These are phyloP conservation scores for Sabellastarte sp. DNA, from an alignment of 2,888 invertebrate genomes.

Conservation along the genomic window DNA sequence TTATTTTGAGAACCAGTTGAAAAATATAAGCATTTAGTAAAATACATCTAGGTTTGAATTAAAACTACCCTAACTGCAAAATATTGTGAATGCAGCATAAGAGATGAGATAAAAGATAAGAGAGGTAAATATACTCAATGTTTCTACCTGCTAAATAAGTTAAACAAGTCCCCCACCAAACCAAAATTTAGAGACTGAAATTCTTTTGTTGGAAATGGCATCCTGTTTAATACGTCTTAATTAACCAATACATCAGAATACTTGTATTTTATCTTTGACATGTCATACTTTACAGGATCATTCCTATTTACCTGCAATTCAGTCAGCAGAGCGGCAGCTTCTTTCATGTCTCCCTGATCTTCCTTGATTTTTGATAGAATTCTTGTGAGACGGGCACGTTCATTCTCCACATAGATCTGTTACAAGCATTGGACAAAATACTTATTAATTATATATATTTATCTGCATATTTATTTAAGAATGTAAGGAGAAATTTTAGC, in stretches of 20 bases:
- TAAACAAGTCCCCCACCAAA: too few relatives aligned
- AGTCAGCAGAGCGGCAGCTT: constrained; percentile 91
- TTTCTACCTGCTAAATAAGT: too few relatives aligned
- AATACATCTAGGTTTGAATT: not conserved
- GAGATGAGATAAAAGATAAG: too few relatives aligned
- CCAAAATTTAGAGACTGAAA: too few relatives aligned
- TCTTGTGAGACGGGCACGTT: constrained; percentile 91
- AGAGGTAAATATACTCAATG: too few relatives aligned
- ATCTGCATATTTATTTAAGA: not conserved
- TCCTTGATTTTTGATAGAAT: constrained; percentile 65
- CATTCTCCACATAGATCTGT: constrained; percentile 98
- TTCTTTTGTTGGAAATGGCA: too few relatives aligned
- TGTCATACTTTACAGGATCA: too few relatives aligned
- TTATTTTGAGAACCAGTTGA: not conserved
- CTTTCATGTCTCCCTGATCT: constrained; percentile 68
- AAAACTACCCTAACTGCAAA: not conserved
- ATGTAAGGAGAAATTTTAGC: not conserved
- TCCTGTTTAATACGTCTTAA: too few relatives aligned
- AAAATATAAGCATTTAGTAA: not conserved
- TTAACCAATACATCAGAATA: too few relatives aligned
- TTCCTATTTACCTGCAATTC: constrained; percentile 83
- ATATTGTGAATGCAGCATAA: not conserved
- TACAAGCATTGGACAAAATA: too few relatives aligned
- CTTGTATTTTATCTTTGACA: too few relatives aligned
- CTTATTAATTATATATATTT: not conserved